Base-by-base conservation (phyloP, 2,888 invertebrate species). In the Aleiodes alternator region DNA sequence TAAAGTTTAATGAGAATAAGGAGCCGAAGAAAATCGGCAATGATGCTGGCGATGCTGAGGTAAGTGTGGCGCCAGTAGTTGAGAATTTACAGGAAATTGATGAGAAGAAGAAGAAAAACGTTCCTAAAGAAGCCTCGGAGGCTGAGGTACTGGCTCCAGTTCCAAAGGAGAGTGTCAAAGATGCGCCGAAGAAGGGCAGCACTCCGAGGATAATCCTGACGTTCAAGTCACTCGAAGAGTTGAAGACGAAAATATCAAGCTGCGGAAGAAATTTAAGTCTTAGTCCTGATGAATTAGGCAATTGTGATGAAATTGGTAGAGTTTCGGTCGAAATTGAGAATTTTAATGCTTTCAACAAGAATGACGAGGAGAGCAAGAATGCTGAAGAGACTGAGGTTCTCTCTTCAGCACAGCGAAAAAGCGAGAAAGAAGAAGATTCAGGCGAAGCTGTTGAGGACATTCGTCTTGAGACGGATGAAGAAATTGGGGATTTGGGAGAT, bases 151-250 rank as follows among this genome's bases (percentile, higher is more conserved):
- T 23, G 23, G 53, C 55, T 64, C 75, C 56, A 11, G 53, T 51
- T 64, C 75, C 56, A 11, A 66, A 80, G 16, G 80, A 81, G 23
- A 57, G 59, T 64, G 77, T 80, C 29, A 57, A 64, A 59, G 77
- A 64, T 0, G 1, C 38, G 9, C 12, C 11, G 0, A 80, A 43
- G 43, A 83, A 83, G 68, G 84, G 82, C 9, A 86, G 83, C 57
- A 92, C 92, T 83, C 93, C 93, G 3, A 90, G 93, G 56, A 93
- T 93, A 75, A 92, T 93, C 8, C 86, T 93, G 48, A 93, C 93
- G 0, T 92, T 93, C 79, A 90, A 93, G n/a, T 92, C 93, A 0
- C 88, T 88, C 72, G 90, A 90, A 71, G 90, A 90, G 69, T 88
- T 83, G 76, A 89, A 88, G 77, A 87, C 87, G 0, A 89, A 88